Evolutionary conservation across 1,140 invertebrate genomes (phyloP), one percentile per base, ranked within the genome.

Genomic region (Panagrolaimus sp.): DNA sequence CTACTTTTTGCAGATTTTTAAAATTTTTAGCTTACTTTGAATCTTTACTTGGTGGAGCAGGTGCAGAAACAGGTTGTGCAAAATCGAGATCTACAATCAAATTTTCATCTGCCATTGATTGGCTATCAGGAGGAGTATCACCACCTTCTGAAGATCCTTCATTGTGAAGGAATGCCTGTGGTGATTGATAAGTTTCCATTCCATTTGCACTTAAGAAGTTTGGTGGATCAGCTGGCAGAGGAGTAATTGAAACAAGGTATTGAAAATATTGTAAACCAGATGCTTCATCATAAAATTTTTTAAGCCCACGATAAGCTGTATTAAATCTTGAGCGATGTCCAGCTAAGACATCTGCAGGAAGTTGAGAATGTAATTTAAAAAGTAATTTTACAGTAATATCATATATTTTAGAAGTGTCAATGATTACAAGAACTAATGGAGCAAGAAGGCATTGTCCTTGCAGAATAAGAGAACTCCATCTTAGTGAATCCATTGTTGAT

Each of bases 211-310:
- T 88, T 64, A 96, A 86, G 85, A 98, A 97, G 83, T 98, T 97
- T 6, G 95, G 95, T 73, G 94, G 92, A 78, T 91, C 90, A 87
- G 94, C 90, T 14, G 94, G 94, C 77, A 98, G 86, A 21, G 89
- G 87, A 14, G 95, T 94, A 76, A 98, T 90, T 68, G 91, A 91
- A 70, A 98, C 93, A 47, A 98, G 87, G 84, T 93, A 91, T 83
- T 94, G 92, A 84, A 98, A 98, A 87, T 98, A 98, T 84, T 98
- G 96, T 76, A 98, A 87, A 78, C 90, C 94, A 78, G 90, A 90
- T 7, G 94, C 90, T 76, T 90, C 92, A 76, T 91, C 89, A 84
- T 98, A 99, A 86, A 98, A 98, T 74, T 89, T 88, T 83, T 93
- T 92, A 43, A 97, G 85, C 83, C 89, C 89, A 73, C 89, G 88